Evolutionary conservation across 2,888 invertebrate genomes (phyloP).

Genomic region (Micropterix aruncella): DNA sequence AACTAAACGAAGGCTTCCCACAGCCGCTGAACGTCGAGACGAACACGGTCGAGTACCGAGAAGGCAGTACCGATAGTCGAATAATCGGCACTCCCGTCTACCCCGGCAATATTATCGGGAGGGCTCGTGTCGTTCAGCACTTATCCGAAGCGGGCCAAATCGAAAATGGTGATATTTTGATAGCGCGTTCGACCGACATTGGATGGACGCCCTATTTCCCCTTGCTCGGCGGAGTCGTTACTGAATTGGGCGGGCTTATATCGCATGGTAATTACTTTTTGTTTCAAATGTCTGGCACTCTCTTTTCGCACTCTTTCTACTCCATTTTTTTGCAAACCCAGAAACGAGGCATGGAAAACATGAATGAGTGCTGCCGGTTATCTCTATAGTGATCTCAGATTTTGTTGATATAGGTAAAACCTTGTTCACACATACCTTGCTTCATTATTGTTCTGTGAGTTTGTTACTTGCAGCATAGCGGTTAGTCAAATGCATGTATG

Average conservation of each 20-base stretch:
- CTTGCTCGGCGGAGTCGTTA: constrained; percentile 60
- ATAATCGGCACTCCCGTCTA: constrained; percentile 57
- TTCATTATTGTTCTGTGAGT: too few species aligned
- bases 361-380: too few species aligned
- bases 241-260: constrained; percentile 70
- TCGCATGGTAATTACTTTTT: constrained; percentile 50
- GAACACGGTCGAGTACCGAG: neutral
- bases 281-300: too few species aligned
- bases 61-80: constrained; percentile 5
- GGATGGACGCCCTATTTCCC: constrained; percentile 82
- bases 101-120: constrained; percentile 48
- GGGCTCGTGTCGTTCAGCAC: constrained; percentile 56
- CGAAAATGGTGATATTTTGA: constrained; percentile 54
- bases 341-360: too few species aligned
- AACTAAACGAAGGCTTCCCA: constrained; percentile 37
- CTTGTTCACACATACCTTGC: too few species aligned
- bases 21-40: constrained; percentile 17
- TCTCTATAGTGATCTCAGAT: too few species aligned
- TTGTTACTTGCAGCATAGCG: too few species aligned
- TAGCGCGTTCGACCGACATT: constrained; percentile 66
- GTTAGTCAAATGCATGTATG: too few species aligned
- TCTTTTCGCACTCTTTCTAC: too few species aligned
- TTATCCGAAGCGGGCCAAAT: constrained; percentile 45
- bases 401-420: neutral
- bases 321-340: too few species aligned